Base-by-base conservation (phyloP, 2,797 vertebrate species). In the Leptodactylus fallax region DNA sequence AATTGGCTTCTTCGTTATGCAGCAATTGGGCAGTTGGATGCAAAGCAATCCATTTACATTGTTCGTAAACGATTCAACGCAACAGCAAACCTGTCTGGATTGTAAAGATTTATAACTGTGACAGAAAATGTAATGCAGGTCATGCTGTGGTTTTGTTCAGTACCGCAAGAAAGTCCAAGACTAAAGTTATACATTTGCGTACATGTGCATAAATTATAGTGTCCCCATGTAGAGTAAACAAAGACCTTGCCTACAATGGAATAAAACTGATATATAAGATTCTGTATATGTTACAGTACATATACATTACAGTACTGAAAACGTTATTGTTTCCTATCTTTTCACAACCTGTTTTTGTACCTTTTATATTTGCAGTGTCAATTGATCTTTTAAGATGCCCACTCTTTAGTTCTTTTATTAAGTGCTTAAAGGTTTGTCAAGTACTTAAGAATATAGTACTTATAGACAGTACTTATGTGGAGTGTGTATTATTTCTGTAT, bases 31-130 rank as follows among this genome's bases (percentile, higher is more conserved):
- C 61, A 83, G 80, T 45, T 77, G 80, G 51, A 78, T 58, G 78
- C 81, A 78, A 83, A 83, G 80, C 60, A 77, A 77, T 83, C 80
- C 80, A 23, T 83, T 83, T 67, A 25, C 55, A 67, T 87, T 87
- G 79, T 87, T 76, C 86, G 53, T 80, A 83, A 87, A 77, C 80
- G 65, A 83, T 87, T 65, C 86, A 87, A 87, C 49, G 71, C 86
- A 77, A 87, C 79, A 76, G 69, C 71, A 87, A 77, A 77, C 86
- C 45, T 87, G 80, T 87, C 80, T 78, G 71, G 74, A 56, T 82
- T 87, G 79, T 83, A 87, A 83, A 79, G 81, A 87, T 67, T 83
- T 79, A 78, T 27, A 69, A 83, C 25, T 47, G 61, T 87, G 14
- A 78, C 81, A 87, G 27, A 25, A 82, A 83, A 79, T 78, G 81